phyloP scores from a whole-genome alignment of 2,888 invertebrate species.

The Eucriotettix oculatus region DNA sequence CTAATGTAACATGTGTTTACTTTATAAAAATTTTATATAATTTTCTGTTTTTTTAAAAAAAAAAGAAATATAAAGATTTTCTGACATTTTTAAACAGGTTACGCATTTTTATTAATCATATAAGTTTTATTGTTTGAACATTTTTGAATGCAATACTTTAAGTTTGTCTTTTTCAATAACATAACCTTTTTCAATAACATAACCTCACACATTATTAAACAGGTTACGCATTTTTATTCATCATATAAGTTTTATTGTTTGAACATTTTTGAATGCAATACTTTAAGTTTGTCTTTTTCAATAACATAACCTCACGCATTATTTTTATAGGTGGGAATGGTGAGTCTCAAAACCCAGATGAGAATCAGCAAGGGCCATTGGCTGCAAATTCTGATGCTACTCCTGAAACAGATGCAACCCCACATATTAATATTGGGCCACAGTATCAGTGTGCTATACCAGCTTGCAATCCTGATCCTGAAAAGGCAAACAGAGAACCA shows the following conservation, averaged over 20 bases:
- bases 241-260: too few relatives aligned
- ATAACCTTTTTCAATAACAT: too few relatives aligned
- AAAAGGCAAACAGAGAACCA: slow-evolving; percentile 26
- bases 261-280: not conserved
- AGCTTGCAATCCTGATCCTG: slow-evolving; percentile 19
- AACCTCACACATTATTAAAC: too few relatives aligned
- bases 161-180: not conserved
- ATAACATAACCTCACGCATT: too few relatives aligned
- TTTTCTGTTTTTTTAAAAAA: too few relatives aligned
- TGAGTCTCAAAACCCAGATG: slow-evolving; percentile 3
- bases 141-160: not conserved
- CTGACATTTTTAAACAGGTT: too few relatives aligned
- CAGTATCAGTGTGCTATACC: slow-evolving; percentile 77
- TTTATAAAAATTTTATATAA: too few relatives aligned
- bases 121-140: not conserved
- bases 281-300: not conserved
- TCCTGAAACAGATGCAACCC: slow-evolving; percentile 37
- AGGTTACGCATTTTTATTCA: too few relatives aligned
- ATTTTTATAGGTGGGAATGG: slow-evolving; percentile 2
- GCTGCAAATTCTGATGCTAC: slow-evolving; percentile 20
- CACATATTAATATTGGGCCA: slow-evolving; percentile 74
- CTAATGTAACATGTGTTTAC: too few relatives aligned
- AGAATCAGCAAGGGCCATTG: slow-evolving; percentile 3
- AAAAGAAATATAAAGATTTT: too few relatives aligned
- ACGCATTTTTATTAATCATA: too few relatives aligned